Evolutionary conservation across 2,888 invertebrate genomes (phyloP), one percentile per base, ranked within the genome.

Genomic region (Leptura quadrifasciata): DNA sequence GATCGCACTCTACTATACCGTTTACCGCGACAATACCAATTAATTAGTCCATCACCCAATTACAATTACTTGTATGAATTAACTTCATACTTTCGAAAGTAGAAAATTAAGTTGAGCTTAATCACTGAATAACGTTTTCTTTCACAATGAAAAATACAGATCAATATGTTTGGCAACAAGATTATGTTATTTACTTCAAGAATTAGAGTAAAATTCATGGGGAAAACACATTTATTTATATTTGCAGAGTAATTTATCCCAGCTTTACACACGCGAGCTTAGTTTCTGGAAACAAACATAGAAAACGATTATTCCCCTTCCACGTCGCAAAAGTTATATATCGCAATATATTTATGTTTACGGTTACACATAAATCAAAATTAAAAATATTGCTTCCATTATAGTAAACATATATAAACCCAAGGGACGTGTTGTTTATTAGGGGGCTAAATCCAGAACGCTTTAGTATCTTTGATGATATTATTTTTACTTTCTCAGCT

Each of bases 201-300:
- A n/a, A 31, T 31, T 63, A 63, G 20, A 12, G 39, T 9, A 18
- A 63, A 17, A 63, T 63, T 61, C 39, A 63, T 63, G 63, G 9
- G 35, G 39, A 63, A 63, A 63, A 63, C 39, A 63, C 20, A 18
- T 63, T 39, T 63, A 35, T 63, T 63, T 63, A 63, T 63, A 63
- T 63, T 63, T 63, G 63, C 35, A 10, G 9, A 31, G 20, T 63
- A 63, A 63, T 63, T 63, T 60, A 60, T 27, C 24, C 27, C 60
- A 27, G 21, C 24, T 17, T 27, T 24, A 60, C 17, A 27, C 60
- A 60, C 60, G 60, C 60, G 27, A 60, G 60, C 60, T 27, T 27
- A n/a, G 60, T 27, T 21, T 24, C 60, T 60, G 27, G 10, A 24
- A 27, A 27, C 27, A 60, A 60, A 60, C 60, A 60, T 27, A 17